Base-by-base conservation (phyloP, 2,797 vertebrate genomes). In the Leptoclinus maculatus region DNA sequence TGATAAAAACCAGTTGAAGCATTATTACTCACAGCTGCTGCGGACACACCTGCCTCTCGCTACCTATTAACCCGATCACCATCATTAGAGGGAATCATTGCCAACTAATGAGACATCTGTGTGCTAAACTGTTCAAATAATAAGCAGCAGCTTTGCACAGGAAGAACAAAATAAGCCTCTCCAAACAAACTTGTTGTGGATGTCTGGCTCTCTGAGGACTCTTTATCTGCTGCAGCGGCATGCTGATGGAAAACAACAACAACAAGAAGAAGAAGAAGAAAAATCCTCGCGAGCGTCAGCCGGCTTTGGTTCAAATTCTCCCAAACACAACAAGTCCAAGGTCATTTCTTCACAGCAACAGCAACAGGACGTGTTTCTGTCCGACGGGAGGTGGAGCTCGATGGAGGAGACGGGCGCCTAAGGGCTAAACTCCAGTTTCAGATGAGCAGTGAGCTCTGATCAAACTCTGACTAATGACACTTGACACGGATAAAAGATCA, bases 181-280 rank as follows among this genome's bases (percentile, higher is more conserved):
- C 12, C 41, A 66, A 72, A 89, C 72, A 84, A 79, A 86, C 68
- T 11, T 53, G 82, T 82, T 76, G 79, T 80, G 83, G 65, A 27
- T n/a, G 54, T 51, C 36, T 11, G 36, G 2, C 29, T 80, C 81
- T 74, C 80, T 1, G 60, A 71, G 63, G 86, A 82, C 45, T 66
- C 45, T 60, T 71, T 27, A 66, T 76, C 43, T 59, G 57, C 81
- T 11, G 43, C 34, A 13, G 71, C 62, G 62, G 64, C 74, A 84
- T 23, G 59, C 36, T 17, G 53, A 74, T 36, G 47, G 54, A 57
- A 66, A 83, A 43, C 41, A 43, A 43, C 41, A 41, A 13, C 65
- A 82, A 83, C 16, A 45, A 17, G 53, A 80, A 85, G 62, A 74
- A 29, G 19, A 45, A 17, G 53, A 80, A 85, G 62, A 74, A 29